Base-by-base conservation (phyloP, 2,888 invertebrate species). In the Rugalucina vietnamica region DNA sequence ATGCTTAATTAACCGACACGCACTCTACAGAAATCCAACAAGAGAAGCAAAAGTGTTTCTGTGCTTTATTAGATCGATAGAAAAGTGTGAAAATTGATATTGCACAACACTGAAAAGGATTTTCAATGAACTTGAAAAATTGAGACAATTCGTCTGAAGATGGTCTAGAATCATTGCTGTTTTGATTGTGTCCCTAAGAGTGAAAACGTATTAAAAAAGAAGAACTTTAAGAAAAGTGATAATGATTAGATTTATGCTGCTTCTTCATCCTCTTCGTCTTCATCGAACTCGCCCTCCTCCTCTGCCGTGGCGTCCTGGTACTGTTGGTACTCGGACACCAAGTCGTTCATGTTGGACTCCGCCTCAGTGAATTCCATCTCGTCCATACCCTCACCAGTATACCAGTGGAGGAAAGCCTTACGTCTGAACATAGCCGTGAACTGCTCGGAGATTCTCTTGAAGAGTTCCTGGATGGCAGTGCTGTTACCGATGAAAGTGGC, bases 371-470 rank as follows among this genome's bases (percentile, higher is more conserved):
- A 91, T 43, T 89, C 98, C 97, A 98, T 97, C 95, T 98, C 98
- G 95, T 98, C 98, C 98, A 98, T 98, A 84, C 98, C 98, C 95
- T 98, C 98, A 79, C 98, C 98, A 24, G 98, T 98, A 96, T 98
- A 99, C 98, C 98, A 98, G 96, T 98, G 98, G 95, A 98, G 96
- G 97, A 98, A 98, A 94, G 98, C 98, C 95, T 98, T 98, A 91
- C 98, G 97, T 34, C 98, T 96, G 96, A 98, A 98, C 98, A 98
- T 98, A 82, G 98, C 98, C 12, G 98, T 98, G 91, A 94, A 94
- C 90, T 94, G 94, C 87, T 94, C 94, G 0, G 93, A 93, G 81
- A 94, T 89, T 39, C 86, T 91, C 90, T 92, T 92, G 90, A 93
- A 93, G 57, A 93, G 87, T 85, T 93, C 93, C 86, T 94, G 94